Base-by-base conservation (phyloP, 2,888 invertebrate species). In the Strigamia maritima region DNA sequence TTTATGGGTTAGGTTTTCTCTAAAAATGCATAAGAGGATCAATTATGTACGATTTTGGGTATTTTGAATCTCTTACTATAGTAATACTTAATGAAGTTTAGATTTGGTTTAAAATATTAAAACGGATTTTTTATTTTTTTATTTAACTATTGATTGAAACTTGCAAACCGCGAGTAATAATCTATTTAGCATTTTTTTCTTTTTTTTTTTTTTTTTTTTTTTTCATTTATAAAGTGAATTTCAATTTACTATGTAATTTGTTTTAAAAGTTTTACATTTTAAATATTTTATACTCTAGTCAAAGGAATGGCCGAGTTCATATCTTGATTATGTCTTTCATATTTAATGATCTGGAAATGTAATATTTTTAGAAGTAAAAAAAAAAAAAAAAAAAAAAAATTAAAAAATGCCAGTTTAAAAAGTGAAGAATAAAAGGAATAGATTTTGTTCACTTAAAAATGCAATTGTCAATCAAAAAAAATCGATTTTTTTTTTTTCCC, bases 221-320 rank as follows among this genome's bases (percentile, higher is more conserved):
- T n/a, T n/a, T n/a, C n/a, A n/a, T n/a, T 19, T 60, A 60, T 14
- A 60, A 60, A 60, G 60, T 60, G 60, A 60, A 60, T 60, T 60
- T 60, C 22, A 60, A 60, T 60, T 60, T 60, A 60, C 22, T 60
- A 22, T 60, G 22, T 60, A 60, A 60, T 60, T 22, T 60, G 6
- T 24, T 60, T 60, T 24, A 22, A 60, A 60, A 60, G 22, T 60
- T 60, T n/a, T 7, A 60, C 3, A 60, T 3, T 60, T 22, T 60
- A 22, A 60, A 60, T 60, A 22, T 60, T 60, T 60, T 24, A 60
- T 60, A 22, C 7, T 24, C 7, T 1, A 22, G 22, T 60, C 60
- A 60, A 22, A 60, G 22, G 16, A 12, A 6, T 54, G 6, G 7
- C 22, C 22, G 7, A 22, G 60, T 12, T 22, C 60, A 60, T 60